Conservation (phyloP, 2,888 invertebrate genomes). For the Neoascia interrupta region DNA sequence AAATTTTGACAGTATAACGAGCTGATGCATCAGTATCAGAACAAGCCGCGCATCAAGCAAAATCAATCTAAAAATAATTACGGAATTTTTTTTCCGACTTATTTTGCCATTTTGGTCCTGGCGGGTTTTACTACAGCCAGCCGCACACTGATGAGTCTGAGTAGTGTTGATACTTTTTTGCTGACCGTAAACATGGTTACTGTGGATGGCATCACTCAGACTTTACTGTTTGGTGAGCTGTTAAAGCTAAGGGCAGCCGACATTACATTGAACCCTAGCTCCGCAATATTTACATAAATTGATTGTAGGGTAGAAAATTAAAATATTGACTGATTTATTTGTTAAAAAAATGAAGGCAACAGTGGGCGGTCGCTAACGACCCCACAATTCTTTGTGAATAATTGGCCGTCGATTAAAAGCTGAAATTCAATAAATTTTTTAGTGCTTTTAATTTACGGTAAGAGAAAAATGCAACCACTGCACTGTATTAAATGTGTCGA, state of each 20-base stretch:
- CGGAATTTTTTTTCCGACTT: conserved; percentile 21
- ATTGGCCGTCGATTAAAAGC: no score
- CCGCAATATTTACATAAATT: conserved; percentile 13
- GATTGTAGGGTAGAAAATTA: neutral
- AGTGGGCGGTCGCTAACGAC: neutral
- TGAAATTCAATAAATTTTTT: no score
- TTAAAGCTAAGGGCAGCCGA: no score
- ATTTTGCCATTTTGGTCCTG: neutral
- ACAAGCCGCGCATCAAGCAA: conserved; percentile 18
- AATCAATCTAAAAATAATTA: conserved; percentile 65
- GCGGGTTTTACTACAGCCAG: no score
- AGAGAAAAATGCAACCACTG: no score
- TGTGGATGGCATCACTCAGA: conserved; percentile 38
- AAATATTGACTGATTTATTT: conserved; percentile 32
- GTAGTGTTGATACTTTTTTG: conserved; percentile 14
- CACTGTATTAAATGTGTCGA: no score
- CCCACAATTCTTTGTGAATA: neutral
- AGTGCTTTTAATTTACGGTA: no score
- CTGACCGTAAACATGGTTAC: conserved; percentile 35
- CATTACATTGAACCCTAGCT: no score
- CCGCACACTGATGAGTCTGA: neutral
- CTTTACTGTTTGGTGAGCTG: neutral
- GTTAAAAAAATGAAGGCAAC: neutral
- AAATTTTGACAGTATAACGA: conserved; percentile 49
- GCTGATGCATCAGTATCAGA: conserved; percentile 57